phyloP scores from a whole-genome alignment of 2,113 vertebrate genomes.

The Pungitius pungitius region DNA sequence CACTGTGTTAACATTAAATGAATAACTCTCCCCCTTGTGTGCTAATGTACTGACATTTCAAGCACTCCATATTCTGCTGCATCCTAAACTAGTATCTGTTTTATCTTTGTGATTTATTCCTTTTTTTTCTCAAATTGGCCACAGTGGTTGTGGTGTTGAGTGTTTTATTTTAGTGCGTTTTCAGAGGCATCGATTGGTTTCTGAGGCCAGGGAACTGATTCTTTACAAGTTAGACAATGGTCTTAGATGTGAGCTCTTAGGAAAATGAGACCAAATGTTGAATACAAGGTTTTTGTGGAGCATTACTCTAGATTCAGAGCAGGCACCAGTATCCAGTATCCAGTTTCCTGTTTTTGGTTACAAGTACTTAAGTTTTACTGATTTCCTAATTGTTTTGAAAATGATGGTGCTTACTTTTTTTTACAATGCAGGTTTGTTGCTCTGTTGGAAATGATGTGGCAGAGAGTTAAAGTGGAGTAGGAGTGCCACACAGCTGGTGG shows the following conservation, averaged over 20 bases:
- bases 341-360: slow-evolving; percentile 19
- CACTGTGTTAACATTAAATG: not conserved
- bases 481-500: not conserved
- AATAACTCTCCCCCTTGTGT: not conserved
- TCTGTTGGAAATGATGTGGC: slow-evolving; percentile 26
- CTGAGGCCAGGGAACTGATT: not conserved
- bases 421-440: slow-evolving; percentile 29
- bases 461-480: not conserved
- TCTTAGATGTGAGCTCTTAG: not conserved
- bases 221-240: not conserved
- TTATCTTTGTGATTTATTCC: not conserved
- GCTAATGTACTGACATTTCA: not conserved
- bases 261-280: not conserved
- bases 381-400: slow-evolving; percentile 27
- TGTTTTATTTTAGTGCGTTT: not conserved
- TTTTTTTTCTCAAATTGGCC: not conserved
- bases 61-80: not conserved
- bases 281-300: not conserved
- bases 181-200: not conserved
- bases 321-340: not conserved
- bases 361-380: slow-evolving; percentile 24
- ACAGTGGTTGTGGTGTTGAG: not conserved
- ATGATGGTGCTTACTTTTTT: slow-evolving; percentile 12
- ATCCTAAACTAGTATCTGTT: not conserved
- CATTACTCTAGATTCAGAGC: not conserved